phyloP scores from a whole-genome alignment of 2,113 vertebrate genomes.

The Crotalus helleri region DNA sequence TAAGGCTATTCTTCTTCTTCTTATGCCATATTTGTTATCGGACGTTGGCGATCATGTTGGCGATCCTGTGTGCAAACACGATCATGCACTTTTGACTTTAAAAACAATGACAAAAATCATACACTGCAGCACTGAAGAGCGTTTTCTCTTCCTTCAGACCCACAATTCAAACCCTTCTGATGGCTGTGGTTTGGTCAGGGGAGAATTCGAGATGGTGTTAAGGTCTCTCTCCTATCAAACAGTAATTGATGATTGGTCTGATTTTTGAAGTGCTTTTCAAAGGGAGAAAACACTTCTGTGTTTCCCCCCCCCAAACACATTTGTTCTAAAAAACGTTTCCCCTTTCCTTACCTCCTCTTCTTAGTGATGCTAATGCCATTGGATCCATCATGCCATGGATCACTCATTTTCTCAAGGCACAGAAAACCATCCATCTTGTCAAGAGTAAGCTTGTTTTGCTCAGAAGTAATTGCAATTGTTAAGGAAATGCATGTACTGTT shows the following conservation, averaged over 20 bases:
- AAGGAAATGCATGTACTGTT: background rate
- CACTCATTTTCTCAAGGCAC: background rate
- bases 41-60: too few relatives aligned
- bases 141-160: background rate
- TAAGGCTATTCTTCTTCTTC: too few relatives aligned
- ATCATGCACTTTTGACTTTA: background rate
- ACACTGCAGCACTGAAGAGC: background rate
- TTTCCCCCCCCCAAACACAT: rapidly evolving
- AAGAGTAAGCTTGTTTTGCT: background rate
- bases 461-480: background rate
- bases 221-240: background rate
- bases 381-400: rapidly evolving
- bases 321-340: background rate
- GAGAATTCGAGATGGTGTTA: background rate
- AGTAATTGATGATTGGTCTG: background rate
- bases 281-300: background rate
- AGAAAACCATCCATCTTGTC: background rate
- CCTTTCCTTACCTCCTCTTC: background rate
- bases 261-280: background rate
- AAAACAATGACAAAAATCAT: too few relatives aligned
- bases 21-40: too few relatives aligned
- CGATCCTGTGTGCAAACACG: background rate
- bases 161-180: background rate
- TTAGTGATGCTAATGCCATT: rapidly evolving
- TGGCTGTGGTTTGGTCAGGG: background rate